A percentile compares a stretch with the other conserved stretches of the same genome.
Evolutionary conservation across 37 sponge, comb jelly and placozoan genomes (phyloP).

Genomic region (Corticium candelabrum): DNA sequence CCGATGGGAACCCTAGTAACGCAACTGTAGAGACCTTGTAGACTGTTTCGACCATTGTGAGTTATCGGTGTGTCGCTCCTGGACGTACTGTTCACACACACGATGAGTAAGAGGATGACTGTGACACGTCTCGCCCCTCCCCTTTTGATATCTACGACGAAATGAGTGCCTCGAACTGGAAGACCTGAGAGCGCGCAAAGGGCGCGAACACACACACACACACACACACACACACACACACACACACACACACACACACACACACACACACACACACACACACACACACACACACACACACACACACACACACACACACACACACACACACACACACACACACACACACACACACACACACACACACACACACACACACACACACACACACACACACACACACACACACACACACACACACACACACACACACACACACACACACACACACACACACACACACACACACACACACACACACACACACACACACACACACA

Average conservation of each 20-base stretch:
- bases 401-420: slow-evolving; percentile 5
- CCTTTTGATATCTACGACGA: too few relatives aligned
- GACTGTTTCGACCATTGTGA: background rate
- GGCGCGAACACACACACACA: slow-evolving; percentile 1
- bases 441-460: slow-evolving; percentile 5
- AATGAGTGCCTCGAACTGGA: too few relatives aligned
- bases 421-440: slow-evolving; percentile 5
- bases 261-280: slow-evolving; percentile 17
- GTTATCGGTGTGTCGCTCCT: too few relatives aligned
- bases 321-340: background rate
- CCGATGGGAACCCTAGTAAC: slow-evolving; percentile 1
- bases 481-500: slow-evolving; percentile 5
- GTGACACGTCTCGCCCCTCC: too few relatives aligned
- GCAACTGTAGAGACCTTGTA: background rate
- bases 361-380: slow-evolving; percentile 5
- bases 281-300: slow-evolving; percentile 1
- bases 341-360: slow-evolving; percentile 6
- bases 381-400: slow-evolving; percentile 5
- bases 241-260: slow-evolving; percentile 17
- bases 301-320: background rate
- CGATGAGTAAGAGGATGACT: too few relatives aligned
- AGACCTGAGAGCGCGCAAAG: background rate
- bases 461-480: slow-evolving; percentile 5
- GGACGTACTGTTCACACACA: too few relatives aligned
- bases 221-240: slow-evolving; percentile 11